Evolutionary conservation across 2,888 invertebrate species (phyloP).

Genomic region (Schizotus pectinicornis): DNA sequence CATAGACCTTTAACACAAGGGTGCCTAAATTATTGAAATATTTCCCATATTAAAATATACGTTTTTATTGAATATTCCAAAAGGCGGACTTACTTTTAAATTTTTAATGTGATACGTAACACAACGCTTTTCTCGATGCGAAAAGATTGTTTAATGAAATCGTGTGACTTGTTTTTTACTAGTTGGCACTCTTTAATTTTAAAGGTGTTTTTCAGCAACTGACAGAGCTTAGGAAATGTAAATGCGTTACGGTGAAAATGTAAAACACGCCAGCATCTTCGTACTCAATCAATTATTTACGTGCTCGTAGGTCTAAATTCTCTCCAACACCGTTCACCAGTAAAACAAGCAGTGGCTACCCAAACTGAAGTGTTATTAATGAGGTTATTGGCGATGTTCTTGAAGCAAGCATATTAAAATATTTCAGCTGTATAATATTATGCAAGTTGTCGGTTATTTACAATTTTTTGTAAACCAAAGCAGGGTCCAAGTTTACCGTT

Average conservation of each 20-base stretch:
- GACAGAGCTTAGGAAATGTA: constrained; percentile 2
- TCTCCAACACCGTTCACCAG: not conserved
- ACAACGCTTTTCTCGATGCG: not conserved
- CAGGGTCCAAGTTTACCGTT: too few relatives aligned
- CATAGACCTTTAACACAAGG: too few relatives aligned
- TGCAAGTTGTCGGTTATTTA: too few relatives aligned
- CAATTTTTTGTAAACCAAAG: too few relatives aligned
- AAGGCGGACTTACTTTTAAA: not conserved
- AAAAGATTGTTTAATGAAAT: too few relatives aligned
- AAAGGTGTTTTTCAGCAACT: not conserved
- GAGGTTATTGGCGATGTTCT: too few relatives aligned
- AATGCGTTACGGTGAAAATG: not conserved
- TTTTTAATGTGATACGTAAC: not conserved
- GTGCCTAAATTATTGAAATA: not conserved
- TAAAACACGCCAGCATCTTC: too few relatives aligned
- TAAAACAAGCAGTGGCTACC: not conserved
- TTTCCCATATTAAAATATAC: not conserved
- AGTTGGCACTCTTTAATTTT: constrained; percentile 3
- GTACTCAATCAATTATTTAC: too few relatives aligned
- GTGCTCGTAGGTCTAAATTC: too few relatives aligned
- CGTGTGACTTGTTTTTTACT: not conserved
- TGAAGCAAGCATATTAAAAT: too few relatives aligned
- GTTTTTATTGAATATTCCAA: not conserved
- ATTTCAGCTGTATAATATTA: too few relatives aligned
- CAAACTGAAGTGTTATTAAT: not conserved